A percentile compares a stretch with the other conserved stretches of the same genome.
Evolutionary conservation across 2,888 invertebrate species (phyloP).

Genomic region (Cheilosia impressa): DNA sequence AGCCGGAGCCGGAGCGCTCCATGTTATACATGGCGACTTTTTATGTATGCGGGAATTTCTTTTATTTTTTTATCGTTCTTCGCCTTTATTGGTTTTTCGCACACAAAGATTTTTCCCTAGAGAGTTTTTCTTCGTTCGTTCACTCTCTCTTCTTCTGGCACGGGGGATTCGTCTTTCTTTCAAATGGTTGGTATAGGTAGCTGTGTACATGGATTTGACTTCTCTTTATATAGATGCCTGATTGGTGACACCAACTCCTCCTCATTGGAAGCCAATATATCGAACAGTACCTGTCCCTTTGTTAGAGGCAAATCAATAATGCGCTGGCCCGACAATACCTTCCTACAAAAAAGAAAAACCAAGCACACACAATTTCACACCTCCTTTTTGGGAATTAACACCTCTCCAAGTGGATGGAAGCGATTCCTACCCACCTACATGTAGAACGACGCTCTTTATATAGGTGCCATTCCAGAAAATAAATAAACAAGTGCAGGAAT

Average conservation of each 20-base stretch:
- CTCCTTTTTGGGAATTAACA: slow-evolving; percentile 62
- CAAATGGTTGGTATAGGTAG: not conserved
- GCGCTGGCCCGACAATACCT: slow-evolving; percentile 45
- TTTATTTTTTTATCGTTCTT: slow-evolving; percentile 41
- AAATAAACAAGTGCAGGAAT: slow-evolving; percentile 73
- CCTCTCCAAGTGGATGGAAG: slow-evolving; percentile 37
- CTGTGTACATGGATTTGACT: slow-evolving; percentile 1
- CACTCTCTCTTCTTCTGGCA: slow-evolving; percentile 36
- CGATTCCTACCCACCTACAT: not conserved
- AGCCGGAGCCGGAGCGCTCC: too few species aligned
- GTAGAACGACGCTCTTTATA: slow-evolving; percentile 24
- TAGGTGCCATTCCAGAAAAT: slow-evolving; percentile 61
- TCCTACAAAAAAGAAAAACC: not conserved
- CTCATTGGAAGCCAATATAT: slow-evolving; percentile 28
- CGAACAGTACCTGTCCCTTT: slow-evolving; percentile 36
- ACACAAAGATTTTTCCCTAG: slow-evolving; percentile 55
- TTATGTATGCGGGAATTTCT: slow-evolving; percentile 57
- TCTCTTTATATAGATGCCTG: slow-evolving; percentile 7
- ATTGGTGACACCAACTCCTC: slow-evolving; percentile 55
- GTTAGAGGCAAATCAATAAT: slow-evolving; percentile 60
- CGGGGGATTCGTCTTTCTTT: slow-evolving; percentile 1
- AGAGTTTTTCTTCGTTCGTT: slow-evolving; percentile 30
- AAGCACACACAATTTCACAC: slow-evolving; percentile 45
- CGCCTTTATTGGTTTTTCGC: slow-evolving; percentile 62
- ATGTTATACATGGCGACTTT: slow-evolving; percentile 37